phyloP scores from a whole-genome alignment of 2,888 invertebrate species.

The Cantharis rufa region DNA sequence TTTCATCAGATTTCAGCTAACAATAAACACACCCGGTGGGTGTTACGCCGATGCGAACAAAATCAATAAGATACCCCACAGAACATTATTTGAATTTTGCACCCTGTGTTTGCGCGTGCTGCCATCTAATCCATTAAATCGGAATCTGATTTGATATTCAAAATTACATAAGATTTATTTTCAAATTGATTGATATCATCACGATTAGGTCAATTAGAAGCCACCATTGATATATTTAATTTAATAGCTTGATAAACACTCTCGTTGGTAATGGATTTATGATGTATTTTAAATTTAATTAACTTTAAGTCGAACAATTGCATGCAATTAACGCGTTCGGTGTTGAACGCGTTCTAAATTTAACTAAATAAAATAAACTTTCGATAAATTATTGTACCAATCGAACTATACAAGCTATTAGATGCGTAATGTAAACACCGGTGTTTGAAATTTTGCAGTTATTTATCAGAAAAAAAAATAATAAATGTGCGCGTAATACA shows the following conservation, averaged over 20 bases:
- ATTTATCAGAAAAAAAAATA: not conserved
- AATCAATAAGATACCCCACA: not conserved
- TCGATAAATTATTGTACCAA: not conserved
- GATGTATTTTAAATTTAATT: not conserved
- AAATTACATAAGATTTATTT: conserved; percentile 3
- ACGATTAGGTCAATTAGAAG: not conserved
- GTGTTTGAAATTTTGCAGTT: not conserved
- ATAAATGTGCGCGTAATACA: not conserved
- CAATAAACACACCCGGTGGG: conserved; percentile 11
- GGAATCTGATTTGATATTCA: not conserved
- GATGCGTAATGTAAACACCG: not conserved
- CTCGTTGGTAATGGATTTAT: not conserved
- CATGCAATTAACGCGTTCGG: not conserved
- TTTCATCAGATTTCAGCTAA: conserved; percentile 15
- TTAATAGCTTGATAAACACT: not conserved
- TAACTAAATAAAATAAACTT: not conserved
- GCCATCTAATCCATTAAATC: not conserved
- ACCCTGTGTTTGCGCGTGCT: not conserved
- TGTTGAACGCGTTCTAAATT: not conserved
- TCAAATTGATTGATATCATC: not conserved
- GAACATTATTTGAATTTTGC: not conserved
- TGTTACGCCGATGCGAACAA: conserved; percentile 3
- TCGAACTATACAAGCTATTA: not conserved
- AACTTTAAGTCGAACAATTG: not conserved
- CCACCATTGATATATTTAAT: not conserved